A percentile compares a stretch with the other conserved stretches of the same genome.
Evolutionary conservation across 2,113 vertebrate genomes (phyloP).

Genomic region (Alligator sinensis): DNA sequence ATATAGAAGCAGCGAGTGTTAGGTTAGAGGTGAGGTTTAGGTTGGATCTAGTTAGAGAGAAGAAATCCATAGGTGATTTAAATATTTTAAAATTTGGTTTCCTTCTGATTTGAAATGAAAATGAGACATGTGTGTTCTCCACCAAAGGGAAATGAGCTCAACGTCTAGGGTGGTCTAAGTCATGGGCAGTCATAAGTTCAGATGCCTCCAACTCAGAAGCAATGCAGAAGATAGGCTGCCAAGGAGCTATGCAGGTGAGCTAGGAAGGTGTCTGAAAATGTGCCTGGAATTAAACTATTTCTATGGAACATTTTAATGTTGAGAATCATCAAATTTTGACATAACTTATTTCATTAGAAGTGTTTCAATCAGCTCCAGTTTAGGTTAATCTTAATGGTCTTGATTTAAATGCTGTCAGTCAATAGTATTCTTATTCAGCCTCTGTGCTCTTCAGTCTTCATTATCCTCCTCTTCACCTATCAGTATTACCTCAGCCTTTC

Average conservation of each 20-base stretch:
- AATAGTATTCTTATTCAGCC: not conserved
- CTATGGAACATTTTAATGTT: not conserved
- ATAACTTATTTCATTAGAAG: not conserved
- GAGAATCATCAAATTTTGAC: not conserved
- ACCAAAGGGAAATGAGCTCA: not conserved
- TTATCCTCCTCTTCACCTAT: not conserved
- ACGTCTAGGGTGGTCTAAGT: not conserved
- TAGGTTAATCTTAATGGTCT: not conserved
- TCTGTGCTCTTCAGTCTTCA: not conserved
- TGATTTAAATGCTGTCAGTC: not conserved
- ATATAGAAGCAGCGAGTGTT: not conserved
- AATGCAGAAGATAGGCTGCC: no score
- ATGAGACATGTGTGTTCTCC: not conserved
- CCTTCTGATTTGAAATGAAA: not conserved
- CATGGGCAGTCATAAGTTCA: no score
- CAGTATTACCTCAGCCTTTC: not conserved
- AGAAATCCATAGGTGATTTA: not conserved
- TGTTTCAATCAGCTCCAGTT: not conserved
- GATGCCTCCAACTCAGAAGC: no score
- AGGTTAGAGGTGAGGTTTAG: not conserved
- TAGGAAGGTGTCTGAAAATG: not conserved
- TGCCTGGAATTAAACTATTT: not conserved
- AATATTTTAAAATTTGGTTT: not conserved
- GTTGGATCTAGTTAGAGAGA: not conserved
- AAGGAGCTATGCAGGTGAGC: no score